These are phyloP conservation scores for Scaptomyza reducta DNA, from an alignment of 2,888 invertebrate genomes.

Conservation along the genomic window DNA sequence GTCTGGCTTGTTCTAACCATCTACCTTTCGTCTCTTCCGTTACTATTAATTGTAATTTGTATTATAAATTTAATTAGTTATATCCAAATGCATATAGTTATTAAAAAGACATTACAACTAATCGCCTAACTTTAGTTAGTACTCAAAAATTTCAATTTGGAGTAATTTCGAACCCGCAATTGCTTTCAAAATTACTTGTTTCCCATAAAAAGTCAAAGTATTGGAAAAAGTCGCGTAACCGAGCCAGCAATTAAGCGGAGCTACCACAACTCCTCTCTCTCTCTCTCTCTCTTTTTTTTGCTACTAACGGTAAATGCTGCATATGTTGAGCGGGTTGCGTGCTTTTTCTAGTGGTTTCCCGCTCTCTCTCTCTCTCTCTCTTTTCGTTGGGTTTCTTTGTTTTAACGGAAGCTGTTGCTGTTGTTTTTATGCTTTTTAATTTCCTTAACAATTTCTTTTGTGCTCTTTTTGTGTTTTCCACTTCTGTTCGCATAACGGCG, in stretches of 20 bases:
- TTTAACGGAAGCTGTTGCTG: slow-evolving; percentile 79
- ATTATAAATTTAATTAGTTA: background rate
- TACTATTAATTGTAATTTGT: background rate
- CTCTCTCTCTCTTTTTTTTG: background rate
- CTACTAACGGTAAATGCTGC: slow-evolving; percentile 74
- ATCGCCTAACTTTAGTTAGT: background rate
- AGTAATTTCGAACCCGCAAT: slow-evolving; percentile 9
- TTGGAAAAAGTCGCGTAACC: slow-evolving; percentile 22
- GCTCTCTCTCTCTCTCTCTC: slow-evolving; percentile 1
- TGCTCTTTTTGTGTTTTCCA: slow-evolving; percentile 67
- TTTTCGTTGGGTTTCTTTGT: slow-evolving; percentile 44
- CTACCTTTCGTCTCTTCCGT: background rate
- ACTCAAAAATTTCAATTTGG: background rate
- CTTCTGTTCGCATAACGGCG: no score
- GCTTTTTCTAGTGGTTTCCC: slow-evolving; percentile 18
- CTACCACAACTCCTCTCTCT: slow-evolving; percentile 13
- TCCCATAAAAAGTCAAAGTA: slow-evolving; percentile 22
- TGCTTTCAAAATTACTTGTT: slow-evolving; percentile 38
- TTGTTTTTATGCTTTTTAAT: slow-evolving; percentile 81
- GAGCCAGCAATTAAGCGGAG: slow-evolving; percentile 49
- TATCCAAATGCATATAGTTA: background rate
- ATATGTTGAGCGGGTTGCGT: slow-evolving; percentile 60
- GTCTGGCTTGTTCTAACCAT: no score
- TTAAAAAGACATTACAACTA: slow-evolving; percentile 9
- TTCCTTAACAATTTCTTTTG: slow-evolving; percentile 78